These are phyloP conservation scores for Odocoileus virginianus DNA, from an alignment of 2,113 vertebrate genomes.

Conservation along the genomic window DNA sequence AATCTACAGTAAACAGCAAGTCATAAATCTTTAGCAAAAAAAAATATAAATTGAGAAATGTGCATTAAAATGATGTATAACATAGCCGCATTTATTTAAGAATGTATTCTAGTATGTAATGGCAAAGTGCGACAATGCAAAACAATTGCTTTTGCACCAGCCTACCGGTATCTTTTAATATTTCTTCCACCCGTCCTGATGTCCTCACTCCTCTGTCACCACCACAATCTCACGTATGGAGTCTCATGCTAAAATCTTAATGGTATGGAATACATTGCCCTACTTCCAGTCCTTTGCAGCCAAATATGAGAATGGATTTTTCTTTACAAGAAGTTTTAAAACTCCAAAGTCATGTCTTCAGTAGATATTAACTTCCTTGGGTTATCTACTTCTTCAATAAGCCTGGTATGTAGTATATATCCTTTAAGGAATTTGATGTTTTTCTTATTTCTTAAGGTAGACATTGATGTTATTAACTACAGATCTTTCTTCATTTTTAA, in stretches of 20 bases:
- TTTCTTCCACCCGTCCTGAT: neutral
- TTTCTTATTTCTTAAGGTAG: neutral
- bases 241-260: neutral
- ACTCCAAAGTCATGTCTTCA: neutral
- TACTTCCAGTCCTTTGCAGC: neutral
- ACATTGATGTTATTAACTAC: neutral
- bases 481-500: neutral
- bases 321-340: neutral
- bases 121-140: neutral
- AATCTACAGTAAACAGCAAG: neutral
- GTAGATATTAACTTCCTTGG: neutral
- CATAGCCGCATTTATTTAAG: neutral
- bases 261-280: neutral
- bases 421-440: neutral
- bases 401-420: neutral
- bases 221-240: neutral
- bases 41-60: neutral
- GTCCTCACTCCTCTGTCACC: neutral
- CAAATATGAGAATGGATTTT: neutral
- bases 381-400: neutral
- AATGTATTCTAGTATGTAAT: neutral
- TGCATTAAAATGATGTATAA: neutral
- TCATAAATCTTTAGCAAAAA: neutral
- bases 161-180: neutral
- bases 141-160: neutral